Conservation (phyloP, 2,888 invertebrate genomes). For the Xylota segnis region DNA sequence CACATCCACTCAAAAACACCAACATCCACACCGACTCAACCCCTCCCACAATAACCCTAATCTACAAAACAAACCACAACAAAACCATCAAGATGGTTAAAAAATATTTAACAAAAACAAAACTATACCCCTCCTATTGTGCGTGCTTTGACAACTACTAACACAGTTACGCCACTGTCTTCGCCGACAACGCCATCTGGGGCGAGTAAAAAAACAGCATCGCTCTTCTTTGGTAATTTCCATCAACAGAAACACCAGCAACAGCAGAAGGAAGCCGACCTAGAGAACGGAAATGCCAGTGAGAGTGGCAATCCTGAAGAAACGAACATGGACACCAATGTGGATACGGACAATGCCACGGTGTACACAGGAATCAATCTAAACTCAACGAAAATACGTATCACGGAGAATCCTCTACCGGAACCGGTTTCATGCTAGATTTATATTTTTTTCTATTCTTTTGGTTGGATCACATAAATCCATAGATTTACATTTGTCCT, state of each 20-base stretch:
- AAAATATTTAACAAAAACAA: conserved; percentile 81
- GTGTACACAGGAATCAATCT: conserved; percentile 80
- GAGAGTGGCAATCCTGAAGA: conserved; percentile 77
- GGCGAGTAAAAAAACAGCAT: conserved; percentile 83
- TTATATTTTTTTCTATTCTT: background rate
- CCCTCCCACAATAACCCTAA: conserved; percentile 71
- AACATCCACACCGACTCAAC: conserved; percentile 63
- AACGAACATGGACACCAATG: conserved; percentile 77
- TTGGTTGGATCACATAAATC: conserved; percentile 20
- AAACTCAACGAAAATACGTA: conserved; percentile 83
- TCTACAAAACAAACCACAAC: conserved; percentile 77
- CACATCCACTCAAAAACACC: conserved; percentile 43
- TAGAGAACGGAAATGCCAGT: conserved; percentile 69
- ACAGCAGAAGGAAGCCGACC: conserved; percentile 70
- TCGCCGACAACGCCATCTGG: conserved; percentile 83
- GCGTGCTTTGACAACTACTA: conserved; percentile 76
- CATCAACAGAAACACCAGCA: conserved; percentile 80
- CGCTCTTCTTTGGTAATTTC: conserved; percentile 83
- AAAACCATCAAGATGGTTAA: conserved; percentile 79
- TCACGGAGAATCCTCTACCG: conserved; percentile 84
- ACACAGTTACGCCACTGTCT: conserved; percentile 83
- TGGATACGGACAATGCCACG: conserved; percentile 79
- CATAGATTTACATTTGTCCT: conserved; percentile 60
- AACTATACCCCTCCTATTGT: conserved; percentile 80
- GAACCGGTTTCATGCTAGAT: conserved; percentile 84